Base-by-base conservation (phyloP, 2,888 invertebrate genomes). In the Bedellia somnulentella region DNA sequence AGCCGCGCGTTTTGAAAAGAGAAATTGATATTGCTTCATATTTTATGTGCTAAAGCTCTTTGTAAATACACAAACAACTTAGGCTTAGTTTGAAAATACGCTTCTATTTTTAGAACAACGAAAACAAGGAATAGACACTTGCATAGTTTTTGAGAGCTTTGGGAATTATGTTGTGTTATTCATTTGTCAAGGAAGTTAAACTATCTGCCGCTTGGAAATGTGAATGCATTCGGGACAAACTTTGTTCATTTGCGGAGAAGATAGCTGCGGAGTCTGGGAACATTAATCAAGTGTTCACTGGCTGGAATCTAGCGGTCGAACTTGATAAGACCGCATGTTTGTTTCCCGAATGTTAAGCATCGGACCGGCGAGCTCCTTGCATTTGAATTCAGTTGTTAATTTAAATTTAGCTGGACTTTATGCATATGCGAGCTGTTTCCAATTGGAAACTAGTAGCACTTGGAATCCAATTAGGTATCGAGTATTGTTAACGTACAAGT, bases 61-160 rank as follows among this genome's bases (percentile, higher is more conserved):
- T 5, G 8, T 28, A 18, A 12, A 15, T n/a, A 22, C 10, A 22
- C n/a, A 21, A 3, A 21, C 3, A 10, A 10, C 8, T 21, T 21
- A 21, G 8, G 21, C 21, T 21, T 21, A 21, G 2, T n/a, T 21
- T n/a, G n/a, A n/a, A n/a, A n/a, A n/a, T n/a, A n/a, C n/a, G n/a
- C n/a, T n/a, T n/a, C n/a, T n/a, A n/a, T n/a, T n/a, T n/a, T n/a
- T n/a, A 10, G 21, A 8, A 21, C n/a, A n/a, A 21, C n/a, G 9
- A 3, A 29, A 29, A 22, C 29, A 29, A 29, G 21, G 14, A 43
- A 32, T 46, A 44, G 43, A 43, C 40, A 43, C 30, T 33, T 35
- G 34, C 31, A 34, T 24, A 5, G 15, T 29, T 29, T 29, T 29
- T 10, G 21, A 15, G 22, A 14, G 29, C 21, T 29, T 22, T 21